Evolutionary conservation across 2,797 vertebrate genomes (phyloP).

Genomic region (Syndactyla subalaris): DNA sequence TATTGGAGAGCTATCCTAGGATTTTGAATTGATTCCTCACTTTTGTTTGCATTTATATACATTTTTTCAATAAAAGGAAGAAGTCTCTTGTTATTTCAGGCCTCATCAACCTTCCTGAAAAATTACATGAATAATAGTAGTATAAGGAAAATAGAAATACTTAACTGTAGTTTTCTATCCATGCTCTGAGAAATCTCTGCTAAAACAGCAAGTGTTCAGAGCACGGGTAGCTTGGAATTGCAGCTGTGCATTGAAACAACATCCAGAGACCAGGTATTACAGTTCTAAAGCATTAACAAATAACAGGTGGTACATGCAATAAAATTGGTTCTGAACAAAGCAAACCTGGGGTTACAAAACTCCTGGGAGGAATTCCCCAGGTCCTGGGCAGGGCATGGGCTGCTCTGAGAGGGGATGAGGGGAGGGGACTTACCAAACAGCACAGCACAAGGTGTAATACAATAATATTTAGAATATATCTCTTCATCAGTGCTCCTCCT

Average conservation of each 20-base stretch:
- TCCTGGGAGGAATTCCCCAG: neutral
- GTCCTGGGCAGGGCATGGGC: neutral
- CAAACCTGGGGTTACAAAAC: neutral
- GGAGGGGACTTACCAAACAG: neutral
- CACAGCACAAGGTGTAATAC: fast-evolving
- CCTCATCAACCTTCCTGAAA: slow-evolving; percentile 8
- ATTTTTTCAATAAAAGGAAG: slow-evolving; percentile 17
- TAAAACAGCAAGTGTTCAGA: slow-evolving; percentile 14
- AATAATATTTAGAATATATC: neutral
- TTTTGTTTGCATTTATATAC: slow-evolving; percentile 46
- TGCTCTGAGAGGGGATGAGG: fast-evolving
- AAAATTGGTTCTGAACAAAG: neutral
- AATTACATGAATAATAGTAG: neutral
- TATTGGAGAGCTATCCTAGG: slow-evolving; percentile 17
- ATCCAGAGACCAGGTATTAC: neutral
- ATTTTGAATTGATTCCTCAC: slow-evolving; percentile 45
- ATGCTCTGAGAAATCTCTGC: neutral
- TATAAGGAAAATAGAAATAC: neutral
- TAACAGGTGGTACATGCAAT: neutral
- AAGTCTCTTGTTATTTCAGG: slow-evolving; percentile 31
- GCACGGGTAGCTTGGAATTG: slow-evolving; percentile 44
- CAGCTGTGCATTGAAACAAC: neutral
- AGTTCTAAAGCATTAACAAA: neutral
- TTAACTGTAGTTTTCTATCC: neutral
- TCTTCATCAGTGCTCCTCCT: neutral